Percentiles rank a stretch among this genome's conserved stretches.
phyloP scores from a whole-genome alignment of 2,888 invertebrate species.

The Palloptera scutellata region DNA sequence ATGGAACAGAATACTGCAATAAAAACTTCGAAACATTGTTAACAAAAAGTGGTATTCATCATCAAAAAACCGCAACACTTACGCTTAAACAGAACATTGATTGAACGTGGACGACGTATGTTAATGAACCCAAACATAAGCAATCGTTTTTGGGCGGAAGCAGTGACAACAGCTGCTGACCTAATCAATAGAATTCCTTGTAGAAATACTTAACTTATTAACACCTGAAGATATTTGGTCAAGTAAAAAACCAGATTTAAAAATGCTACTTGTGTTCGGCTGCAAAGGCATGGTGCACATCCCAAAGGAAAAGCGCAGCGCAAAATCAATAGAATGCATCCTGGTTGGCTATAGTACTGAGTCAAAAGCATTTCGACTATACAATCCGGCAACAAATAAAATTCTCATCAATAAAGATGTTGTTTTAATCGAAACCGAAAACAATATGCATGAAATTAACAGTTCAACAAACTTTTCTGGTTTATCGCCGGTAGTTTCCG shows the following conservation, averaged over 20 bases:
- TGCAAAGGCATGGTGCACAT: conserved; percentile 38
- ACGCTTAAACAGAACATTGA: conserved; percentile 37
- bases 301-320: conserved; percentile 35
- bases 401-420: conserved; percentile 35
- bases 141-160: conserved; percentile 33
- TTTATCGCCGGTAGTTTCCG: too few relatives aligned
- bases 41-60: conserved; percentile 36
- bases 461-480: neutral
- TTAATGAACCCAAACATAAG: conserved; percentile 21
- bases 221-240: conserved; percentile 37
- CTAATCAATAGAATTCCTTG: conserved; percentile 33
- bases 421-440: conserved; percentile 34
- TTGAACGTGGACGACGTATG: conserved; percentile 36
- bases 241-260: conserved; percentile 34
- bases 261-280: conserved; percentile 37
- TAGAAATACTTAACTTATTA: conserved; percentile 16
- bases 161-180: conserved; percentile 31
- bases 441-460: conserved; percentile 13
- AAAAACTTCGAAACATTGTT: conserved; percentile 33
- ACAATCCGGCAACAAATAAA: conserved; percentile 26
- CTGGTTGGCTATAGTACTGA: conserved; percentile 35
- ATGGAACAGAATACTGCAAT: conserved; percentile 37
- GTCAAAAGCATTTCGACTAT: conserved; percentile 34
- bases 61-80: conserved; percentile 36
- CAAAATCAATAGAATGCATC: conserved; percentile 38